These are phyloP conservation scores for Bombus ignitus DNA, from an alignment of 1,140 invertebrate genomes.

Conservation along the genomic window DNA sequence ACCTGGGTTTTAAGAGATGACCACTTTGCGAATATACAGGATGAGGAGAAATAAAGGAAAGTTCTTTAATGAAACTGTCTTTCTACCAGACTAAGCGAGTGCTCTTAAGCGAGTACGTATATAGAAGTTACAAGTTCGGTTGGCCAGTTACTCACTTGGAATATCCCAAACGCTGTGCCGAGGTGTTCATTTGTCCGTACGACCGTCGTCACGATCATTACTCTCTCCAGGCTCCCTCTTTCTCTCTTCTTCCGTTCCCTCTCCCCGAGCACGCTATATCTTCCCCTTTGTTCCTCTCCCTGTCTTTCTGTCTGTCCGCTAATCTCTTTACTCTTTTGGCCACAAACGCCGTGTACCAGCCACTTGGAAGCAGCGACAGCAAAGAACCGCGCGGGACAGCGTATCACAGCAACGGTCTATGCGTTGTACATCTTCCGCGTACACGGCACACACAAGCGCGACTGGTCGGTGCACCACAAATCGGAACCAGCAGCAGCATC, in stretches of 20 bases:
- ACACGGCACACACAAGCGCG: conserved; percentile 15
- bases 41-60: neutral
- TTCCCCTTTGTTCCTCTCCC: neutral
- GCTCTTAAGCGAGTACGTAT: too few species aligned
- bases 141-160: conserved; percentile 78
- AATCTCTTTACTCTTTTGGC: conserved; percentile 38
- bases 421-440: conserved; percentile 24
- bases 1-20: neutral
- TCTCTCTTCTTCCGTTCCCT: conserved; percentile 26
- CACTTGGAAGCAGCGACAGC: conserved; percentile 27
- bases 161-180: conserved; percentile 80
- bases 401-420: conserved; percentile 23
- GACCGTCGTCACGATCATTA: conserved; percentile 72
- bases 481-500: conserved; percentile 29
- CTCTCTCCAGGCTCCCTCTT: conserved; percentile 60
- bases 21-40: neutral
- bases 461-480: conserved; percentile 33
- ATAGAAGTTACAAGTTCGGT: neutral
- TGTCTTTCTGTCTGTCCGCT: neutral
- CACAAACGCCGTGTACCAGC: conserved; percentile 55
- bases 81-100: neutral
- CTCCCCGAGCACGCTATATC: neutral
- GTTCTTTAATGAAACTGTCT: neutral
- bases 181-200: conserved; percentile 79
- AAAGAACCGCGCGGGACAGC: conserved; percentile 35